Evolutionary conservation across 1,140 invertebrate species (phyloP), one percentile per base, ranked within the genome.

Genomic region (Brachionus paranguensis): DNA sequence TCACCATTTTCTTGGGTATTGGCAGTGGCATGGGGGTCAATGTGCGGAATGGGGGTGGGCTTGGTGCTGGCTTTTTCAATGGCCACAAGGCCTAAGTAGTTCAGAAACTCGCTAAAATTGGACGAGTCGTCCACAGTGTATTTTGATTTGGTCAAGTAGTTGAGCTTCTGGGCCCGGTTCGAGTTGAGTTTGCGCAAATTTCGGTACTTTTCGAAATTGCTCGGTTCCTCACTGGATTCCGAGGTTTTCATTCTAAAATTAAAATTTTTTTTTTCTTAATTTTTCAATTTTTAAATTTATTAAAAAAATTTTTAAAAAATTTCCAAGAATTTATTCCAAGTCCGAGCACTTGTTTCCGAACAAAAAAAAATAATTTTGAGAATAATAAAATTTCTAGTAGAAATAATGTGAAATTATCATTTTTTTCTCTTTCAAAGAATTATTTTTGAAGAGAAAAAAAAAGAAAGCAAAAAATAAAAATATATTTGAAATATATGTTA

Each of bases 331-430:
- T 37, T 37, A 0, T 37, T 37, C 11, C 45, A n/a, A 14, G 45
- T 47, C 12, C 33, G 0, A 7, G 8, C 27, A 68, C 64, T 37
- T 68, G 33, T 14, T 72, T 37, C 1, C 2, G 37, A n/a, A 3
- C 27, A 37, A 37, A 37, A 17, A 70, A 72, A 45, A 72, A 45
- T 55, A 55, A 55, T 41, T n/a, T 72, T 8, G 17, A 72, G 29
- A 41, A 41, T 41, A 43, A 41, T 41, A 41, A 41, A 43, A 17
- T 17, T 41, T 72, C 37, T 41, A 41, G 8, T 72, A 45, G 68
- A 72, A 72, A 72, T 72, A 72, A 72, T 72, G 68, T 72, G 53
- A 72, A 72, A 72, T 72, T 72, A 72, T 72, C 68, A 72, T 72
- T 72, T 72, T 72, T 27, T 29, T 68, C 29, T 68, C 10, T 27